These are phyloP conservation scores for Drosophila sturtevanti DNA, from an alignment of 1,140 invertebrate genomes.

Conservation along the genomic window DNA sequence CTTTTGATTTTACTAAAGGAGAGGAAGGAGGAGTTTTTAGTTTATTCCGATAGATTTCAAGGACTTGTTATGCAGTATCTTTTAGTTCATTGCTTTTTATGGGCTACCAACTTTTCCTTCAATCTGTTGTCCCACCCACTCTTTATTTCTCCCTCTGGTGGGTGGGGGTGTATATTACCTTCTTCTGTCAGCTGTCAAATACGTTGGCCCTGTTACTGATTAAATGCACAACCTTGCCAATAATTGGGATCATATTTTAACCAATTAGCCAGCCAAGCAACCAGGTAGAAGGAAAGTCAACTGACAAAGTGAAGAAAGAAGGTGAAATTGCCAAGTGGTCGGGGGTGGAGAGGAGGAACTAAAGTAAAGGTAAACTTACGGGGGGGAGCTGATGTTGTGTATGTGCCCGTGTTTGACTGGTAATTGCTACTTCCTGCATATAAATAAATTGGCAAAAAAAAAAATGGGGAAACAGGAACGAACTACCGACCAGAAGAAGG, in stretches of 20 bases:
- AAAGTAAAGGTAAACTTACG: neutral
- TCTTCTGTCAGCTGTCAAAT: constrained; percentile 17
- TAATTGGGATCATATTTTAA: constrained; percentile 47
- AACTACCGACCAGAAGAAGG: constrained; percentile 12
- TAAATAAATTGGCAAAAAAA: constrained; percentile 57
- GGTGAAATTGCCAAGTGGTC: neutral
- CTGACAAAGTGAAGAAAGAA: constrained; percentile 45
- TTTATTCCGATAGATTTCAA: too few relatives aligned
- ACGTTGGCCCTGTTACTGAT: constrained; percentile 14
- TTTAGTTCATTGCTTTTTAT: neutral
- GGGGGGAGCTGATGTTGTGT: constrained; percentile 26
- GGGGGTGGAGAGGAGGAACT: too few relatives aligned
- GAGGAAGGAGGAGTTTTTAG: too few relatives aligned
- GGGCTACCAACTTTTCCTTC: neutral
- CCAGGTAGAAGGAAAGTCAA: constrained; percentile 25
- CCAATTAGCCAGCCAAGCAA: constrained; percentile 48
- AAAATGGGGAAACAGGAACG: constrained; percentile 30
- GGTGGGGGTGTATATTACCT: neutral
- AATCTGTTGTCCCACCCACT: neutral
- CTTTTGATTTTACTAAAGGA: too few relatives aligned
- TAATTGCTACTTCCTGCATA: constrained; percentile 74
- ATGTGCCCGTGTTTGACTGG: constrained; percentile 58
- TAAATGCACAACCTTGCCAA: constrained; percentile 29
- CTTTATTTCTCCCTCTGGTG: neutral
- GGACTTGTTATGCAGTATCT: too few relatives aligned